Percentiles rank a stretch among this genome's conserved stretches.
Evolutionary conservation across 2,113 vertebrate species (phyloP).

Genomic region (Epinephelus cyanopodus): DNA sequence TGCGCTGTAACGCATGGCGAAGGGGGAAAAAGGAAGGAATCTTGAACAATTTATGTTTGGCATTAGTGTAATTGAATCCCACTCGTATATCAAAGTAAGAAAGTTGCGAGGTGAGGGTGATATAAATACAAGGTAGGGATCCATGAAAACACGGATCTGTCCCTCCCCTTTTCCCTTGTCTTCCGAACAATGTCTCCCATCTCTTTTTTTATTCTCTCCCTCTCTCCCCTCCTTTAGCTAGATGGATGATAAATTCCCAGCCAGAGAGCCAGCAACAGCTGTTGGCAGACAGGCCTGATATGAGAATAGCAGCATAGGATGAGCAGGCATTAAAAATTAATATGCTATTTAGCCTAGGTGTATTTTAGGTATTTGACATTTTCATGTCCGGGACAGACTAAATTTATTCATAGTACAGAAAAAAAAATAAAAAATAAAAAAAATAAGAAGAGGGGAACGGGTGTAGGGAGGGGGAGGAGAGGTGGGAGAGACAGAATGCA

Average conservation of each 20-base stretch:
- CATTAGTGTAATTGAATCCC: constrained; percentile 84
- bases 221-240: constrained; percentile 76
- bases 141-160: constrained; percentile 75
- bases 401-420: constrained; percentile 89
- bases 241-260: constrained; percentile 89
- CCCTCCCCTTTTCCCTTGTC: constrained; percentile 66
- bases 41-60: constrained; percentile 83
- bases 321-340: constrained; percentile 90
- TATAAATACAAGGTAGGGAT: constrained; percentile 75
- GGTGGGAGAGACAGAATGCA: constrained; percentile 22
- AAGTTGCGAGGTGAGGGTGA: constrained; percentile 69
- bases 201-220: constrained; percentile 65
- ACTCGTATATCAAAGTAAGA: constrained; percentile 79
- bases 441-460: constrained; percentile 60
- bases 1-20: constrained; percentile 9
- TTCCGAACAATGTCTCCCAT: constrained; percentile 75
- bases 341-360: constrained; percentile 91
- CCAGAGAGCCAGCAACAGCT: constrained; percentile 88
- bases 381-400: constrained; percentile 89
- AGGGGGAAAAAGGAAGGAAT: constrained; percentile 58
- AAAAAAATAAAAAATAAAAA: constrained; percentile 68
- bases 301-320: constrained; percentile 91
- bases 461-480: constrained; percentile 21
- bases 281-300: constrained; percentile 90
- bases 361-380: constrained; percentile 92